phyloP scores from a whole-genome alignment of 2,797 vertebrate genomes.

The Oreortyx pictus region DNA sequence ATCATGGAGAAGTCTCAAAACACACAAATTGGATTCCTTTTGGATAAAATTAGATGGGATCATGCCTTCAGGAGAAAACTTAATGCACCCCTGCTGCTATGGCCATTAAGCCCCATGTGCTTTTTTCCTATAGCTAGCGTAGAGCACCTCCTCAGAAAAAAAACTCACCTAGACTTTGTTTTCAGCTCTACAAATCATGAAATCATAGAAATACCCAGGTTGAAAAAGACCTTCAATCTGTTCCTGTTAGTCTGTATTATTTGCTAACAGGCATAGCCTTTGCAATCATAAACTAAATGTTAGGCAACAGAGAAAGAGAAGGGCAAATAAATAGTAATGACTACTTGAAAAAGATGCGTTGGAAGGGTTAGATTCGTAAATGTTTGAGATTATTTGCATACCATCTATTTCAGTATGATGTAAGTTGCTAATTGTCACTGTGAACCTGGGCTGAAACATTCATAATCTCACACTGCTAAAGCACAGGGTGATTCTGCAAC shows the following conservation, averaged over 20 bases:
- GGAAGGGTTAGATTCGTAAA: background rate
- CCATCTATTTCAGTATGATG: background rate
- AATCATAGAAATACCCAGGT: too few species aligned
- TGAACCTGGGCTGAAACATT: background rate
- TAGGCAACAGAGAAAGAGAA: background rate
- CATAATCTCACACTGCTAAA: background rate
- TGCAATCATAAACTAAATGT: background rate
- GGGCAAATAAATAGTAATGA: background rate
- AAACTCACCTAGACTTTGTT: background rate
- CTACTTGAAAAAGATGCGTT: background rate
- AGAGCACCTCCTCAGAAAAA: background rate
- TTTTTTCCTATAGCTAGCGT: background rate
- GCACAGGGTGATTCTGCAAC: background rate
- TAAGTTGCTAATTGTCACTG: background rate
- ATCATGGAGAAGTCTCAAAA: background rate
- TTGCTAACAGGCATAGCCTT: background rate
- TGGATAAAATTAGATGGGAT: background rate
- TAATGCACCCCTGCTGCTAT: background rate
- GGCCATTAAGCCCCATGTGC: background rate
- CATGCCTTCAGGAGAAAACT: background rate
- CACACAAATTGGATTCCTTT: background rate
- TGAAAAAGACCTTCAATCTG: background rate
- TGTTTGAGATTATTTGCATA: background rate
- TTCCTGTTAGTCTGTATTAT: background rate
- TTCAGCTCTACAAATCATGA: background rate